Percentiles rank a stretch among this genome's conserved stretches.
phyloP scores from a whole-genome alignment of 2,797 vertebrate species.

The Anableps anableps region DNA sequence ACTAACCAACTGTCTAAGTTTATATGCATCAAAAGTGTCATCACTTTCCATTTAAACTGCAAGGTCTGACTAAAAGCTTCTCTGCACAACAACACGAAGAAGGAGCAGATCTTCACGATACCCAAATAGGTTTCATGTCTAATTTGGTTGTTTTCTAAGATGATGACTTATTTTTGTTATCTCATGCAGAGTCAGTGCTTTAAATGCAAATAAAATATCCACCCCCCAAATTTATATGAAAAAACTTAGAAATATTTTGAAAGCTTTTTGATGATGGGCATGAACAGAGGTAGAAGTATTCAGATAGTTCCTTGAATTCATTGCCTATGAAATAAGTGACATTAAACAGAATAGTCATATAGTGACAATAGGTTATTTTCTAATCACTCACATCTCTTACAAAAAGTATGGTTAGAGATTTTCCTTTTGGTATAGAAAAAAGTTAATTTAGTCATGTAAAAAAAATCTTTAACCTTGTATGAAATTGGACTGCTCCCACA shows the following conservation, averaged over 20 bases:
- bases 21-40: constrained; percentile 32
- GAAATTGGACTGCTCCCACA: background rate
- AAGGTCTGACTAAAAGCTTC: constrained; percentile 17
- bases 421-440: background rate
- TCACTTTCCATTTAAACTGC: constrained; percentile 50
- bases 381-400: background rate
- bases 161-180: background rate
- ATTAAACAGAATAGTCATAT: background rate
- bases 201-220: background rate
- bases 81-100: constrained; percentile 1
- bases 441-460: background rate
- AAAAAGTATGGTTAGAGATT: background rate
- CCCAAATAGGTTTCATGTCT: background rate
- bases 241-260: background rate
- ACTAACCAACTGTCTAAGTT: constrained; percentile 34
- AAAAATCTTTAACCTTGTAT: background rate
- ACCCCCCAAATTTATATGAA: background rate
- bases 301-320: background rate
- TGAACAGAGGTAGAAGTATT: background rate
- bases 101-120: background rate
- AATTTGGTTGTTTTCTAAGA: constrained; percentile 1
- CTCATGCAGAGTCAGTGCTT: background rate
- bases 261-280: background rate
- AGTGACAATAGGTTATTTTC: background rate
- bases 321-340: background rate